Evolutionary conservation across 2,797 vertebrate genomes (phyloP).

Genomic region (Propithecus deckenii): DNA sequence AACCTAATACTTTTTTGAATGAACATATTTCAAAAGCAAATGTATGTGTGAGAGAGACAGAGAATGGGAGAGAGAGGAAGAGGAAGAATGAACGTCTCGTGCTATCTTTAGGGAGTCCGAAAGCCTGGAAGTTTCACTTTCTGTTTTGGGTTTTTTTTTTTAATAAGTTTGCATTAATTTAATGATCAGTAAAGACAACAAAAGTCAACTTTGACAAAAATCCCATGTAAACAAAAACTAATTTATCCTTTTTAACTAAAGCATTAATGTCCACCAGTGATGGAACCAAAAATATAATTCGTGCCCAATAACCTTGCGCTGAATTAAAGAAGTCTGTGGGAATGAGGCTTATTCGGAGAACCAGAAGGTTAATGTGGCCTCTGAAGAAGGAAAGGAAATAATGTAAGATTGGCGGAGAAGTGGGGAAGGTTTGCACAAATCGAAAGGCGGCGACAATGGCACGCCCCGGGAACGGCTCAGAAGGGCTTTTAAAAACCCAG

Average conservation of each 20-base stretch:
- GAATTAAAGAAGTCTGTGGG: neutral
- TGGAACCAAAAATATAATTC: neutral
- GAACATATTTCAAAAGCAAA: neutral
- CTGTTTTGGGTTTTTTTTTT: neutral
- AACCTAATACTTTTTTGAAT: neutral
- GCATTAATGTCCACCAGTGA: too few species aligned
- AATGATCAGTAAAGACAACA: neutral
- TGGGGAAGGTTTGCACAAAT: neutral
- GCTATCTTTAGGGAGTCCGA: neutral
- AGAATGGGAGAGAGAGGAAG: neutral
- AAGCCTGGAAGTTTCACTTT: conserved; percentile 5
- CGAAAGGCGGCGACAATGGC: neutral
- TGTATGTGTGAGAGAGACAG: neutral
- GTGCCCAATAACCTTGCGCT: too few species aligned
- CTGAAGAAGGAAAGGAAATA: neutral
- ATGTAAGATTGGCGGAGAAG: neutral
- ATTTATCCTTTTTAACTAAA: neutral
- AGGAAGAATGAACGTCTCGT: neutral
- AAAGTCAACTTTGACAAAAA: neutral
- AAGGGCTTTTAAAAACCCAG: neutral
- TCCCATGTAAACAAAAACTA: neutral
- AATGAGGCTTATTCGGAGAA: neutral
- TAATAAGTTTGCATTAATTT: neutral
- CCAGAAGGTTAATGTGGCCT: neutral
- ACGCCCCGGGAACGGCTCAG: neutral